Evolutionary conservation across 2,888 invertebrate species (phyloP), one percentile per base, ranked within the genome.

Genomic region (Hydriomena furcata): DNA sequence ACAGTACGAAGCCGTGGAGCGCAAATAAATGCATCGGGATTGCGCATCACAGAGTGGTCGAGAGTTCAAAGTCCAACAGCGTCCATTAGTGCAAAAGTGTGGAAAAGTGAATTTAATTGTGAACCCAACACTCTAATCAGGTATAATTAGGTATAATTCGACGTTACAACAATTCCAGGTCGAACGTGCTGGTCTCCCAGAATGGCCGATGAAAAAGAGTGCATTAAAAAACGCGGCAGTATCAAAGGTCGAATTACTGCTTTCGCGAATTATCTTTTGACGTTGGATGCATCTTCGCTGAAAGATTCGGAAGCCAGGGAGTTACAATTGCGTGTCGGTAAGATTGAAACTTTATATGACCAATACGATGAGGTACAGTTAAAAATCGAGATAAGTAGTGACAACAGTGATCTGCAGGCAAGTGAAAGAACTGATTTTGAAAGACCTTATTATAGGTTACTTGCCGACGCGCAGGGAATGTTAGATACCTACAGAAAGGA

Each of bases 311-410:
- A 40, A 11, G 48, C 37, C n/a, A 52, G 10, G 12, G 58, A 61
- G 17, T 52, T 63, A 20, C 58, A 60, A 10, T 50, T 61, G 7
- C 51, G 60, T 8, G 27, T 58, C 3, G 46, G 38, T 41, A 58
- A 51, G 20, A 45, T 60, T 0, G 53, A 60, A 21, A 0, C 17
- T 1, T 47, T 63, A 20, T 61, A 57, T 44, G 37, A 44, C 0
- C 48, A 54, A 20, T 66, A 53, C 20, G 61, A 64, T 32, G 58
- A 60, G 34, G 56, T 61, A 5, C 61, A 66, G 27, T 36, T 50
- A 23, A 7, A 23, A 27, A 38, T 32, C 24, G 43, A 6, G 28
- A 17, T 28, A 59, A 65, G 7, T 37, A 60, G 17, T 3, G 40
- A 17, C 27, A 37, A 8, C 17, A 6, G 0, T 28, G 28, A 38